These are phyloP conservation scores for Callyntrura sp. DNA, from an alignment of 2,888 invertebrate genomes.

Conservation along the genomic window DNA sequence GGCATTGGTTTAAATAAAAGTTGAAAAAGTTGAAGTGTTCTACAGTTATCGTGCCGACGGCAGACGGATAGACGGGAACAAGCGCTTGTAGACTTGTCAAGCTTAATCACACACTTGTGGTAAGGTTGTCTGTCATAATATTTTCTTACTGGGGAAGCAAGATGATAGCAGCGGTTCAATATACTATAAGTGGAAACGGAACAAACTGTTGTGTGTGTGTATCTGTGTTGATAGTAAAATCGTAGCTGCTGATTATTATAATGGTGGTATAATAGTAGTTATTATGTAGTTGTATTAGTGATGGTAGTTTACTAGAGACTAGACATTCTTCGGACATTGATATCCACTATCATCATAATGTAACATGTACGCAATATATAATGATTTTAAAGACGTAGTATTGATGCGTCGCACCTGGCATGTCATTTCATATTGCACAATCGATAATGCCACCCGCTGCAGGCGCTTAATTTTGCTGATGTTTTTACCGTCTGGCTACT, in stretches of 20 bases:
- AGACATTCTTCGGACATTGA: background rate
- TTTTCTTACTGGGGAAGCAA: too few relatives aligned
- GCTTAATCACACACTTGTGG: too few relatives aligned
- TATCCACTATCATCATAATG: background rate
- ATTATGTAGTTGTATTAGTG: background rate
- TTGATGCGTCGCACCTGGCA: constrained; percentile 7
- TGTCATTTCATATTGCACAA: constrained; percentile 45
- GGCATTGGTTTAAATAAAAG: too few relatives aligned
- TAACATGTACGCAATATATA: background rate
- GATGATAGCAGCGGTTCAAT: background rate
- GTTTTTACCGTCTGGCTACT: background rate
- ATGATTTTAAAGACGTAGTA: background rate
- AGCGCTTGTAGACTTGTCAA: too few relatives aligned
- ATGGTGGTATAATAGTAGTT: background rate
- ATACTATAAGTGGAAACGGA: background rate
- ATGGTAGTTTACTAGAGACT: background rate
- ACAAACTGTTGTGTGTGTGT: background rate
- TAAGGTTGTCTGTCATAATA: too few relatives aligned
- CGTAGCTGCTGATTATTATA: too few relatives aligned
- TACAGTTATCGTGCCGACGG: too few relatives aligned
- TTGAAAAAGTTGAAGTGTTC: too few relatives aligned
- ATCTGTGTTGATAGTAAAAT: background rate
- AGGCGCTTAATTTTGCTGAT: background rate
- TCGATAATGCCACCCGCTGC: constrained; percentile 13
- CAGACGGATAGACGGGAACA: too few relatives aligned